A percentile compares a stretch with the other conserved stretches of the same genome.
Conservation (phyloP, 2,113 vertebrate species). For the Microcebus murinus region DNA sequence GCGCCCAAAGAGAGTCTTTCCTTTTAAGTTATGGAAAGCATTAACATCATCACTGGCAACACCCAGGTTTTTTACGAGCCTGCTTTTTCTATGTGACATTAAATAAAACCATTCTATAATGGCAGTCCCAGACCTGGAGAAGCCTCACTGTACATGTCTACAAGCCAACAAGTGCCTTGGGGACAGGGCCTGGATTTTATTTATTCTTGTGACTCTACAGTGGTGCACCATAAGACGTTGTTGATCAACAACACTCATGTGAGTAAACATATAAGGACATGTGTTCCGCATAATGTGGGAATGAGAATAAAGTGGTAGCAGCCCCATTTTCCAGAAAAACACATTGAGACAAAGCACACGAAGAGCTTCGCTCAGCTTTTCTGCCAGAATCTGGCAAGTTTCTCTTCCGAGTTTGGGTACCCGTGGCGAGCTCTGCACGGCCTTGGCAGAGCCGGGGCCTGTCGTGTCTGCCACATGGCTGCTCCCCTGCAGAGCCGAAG, state of each 20-base stretch:
- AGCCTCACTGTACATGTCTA: neutral
- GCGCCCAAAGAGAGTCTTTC: neutral
- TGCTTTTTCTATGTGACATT: constrained; percentile 1
- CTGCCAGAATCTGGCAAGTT: constrained; percentile 68
- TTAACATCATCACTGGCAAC: neutral
- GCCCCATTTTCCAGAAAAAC: constrained; percentile 54
- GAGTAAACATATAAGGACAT: neutral
- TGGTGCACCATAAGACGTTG: neutral
- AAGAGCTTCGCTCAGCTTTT: constrained; percentile 34
- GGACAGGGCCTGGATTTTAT: neutral
- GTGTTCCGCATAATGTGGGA: neutral
- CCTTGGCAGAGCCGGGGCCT: constrained; percentile 62
- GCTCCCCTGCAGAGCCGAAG: constrained; percentile 56
- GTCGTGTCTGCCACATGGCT: constrained; percentile 78
- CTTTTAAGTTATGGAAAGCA: constrained; percentile 35
- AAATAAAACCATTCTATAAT: constrained; percentile 12
- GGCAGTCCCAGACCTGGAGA: neutral
- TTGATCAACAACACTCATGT: neutral
- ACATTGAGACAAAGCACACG: constrained; percentile 33
- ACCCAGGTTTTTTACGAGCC: neutral
- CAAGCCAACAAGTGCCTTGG: neutral
- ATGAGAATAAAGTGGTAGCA: neutral
- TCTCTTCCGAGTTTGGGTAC: constrained; percentile 56
- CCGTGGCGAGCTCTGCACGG: neutral
- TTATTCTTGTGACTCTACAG: neutral